Conservation (phyloP, 2,888 invertebrate genomes). For the Crioceris asparagi region DNA sequence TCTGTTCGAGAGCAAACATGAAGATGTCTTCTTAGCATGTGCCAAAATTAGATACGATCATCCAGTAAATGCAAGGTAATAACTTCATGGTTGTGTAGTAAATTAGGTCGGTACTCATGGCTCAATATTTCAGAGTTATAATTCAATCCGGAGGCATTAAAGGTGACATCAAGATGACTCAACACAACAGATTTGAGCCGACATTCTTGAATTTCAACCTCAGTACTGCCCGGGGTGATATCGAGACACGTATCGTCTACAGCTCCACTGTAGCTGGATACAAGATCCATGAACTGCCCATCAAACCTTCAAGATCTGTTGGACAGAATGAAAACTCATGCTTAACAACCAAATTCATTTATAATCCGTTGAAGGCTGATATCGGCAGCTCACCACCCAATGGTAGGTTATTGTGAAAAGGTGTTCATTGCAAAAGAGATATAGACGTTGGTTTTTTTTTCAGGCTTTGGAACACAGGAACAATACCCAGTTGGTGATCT, state of each 20-base stretch:
- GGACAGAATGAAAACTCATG: slow-evolving; percentile 46
- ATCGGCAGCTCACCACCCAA: slow-evolving; percentile 52
- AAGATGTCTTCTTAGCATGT: slow-evolving; percentile 70
- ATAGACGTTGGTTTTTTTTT: slow-evolving; percentile 12
- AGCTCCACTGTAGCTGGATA: slow-evolving; percentile 63
- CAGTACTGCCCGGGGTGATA: slow-evolving; percentile 51
- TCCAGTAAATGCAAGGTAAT: slow-evolving; percentile 61
- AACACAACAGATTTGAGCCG: slow-evolving; percentile 74
- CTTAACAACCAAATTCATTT: slow-evolving; percentile 59
- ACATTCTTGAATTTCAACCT: slow-evolving; percentile 68
- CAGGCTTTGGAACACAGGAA: slow-evolving; percentile 73
- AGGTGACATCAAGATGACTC: slow-evolving; percentile 66
- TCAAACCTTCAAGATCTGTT: slow-evolving; percentile 43
- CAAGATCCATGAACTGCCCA: slow-evolving; percentile 61
- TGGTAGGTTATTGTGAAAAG: slow-evolving; percentile 37
- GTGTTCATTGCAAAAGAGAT: not conserved
- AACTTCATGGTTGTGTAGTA: not conserved
- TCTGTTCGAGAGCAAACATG: slow-evolving; percentile 64
- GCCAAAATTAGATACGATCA: slow-evolving; percentile 64
- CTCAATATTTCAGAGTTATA: slow-evolving; percentile 53
- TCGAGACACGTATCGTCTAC: slow-evolving; percentile 61
- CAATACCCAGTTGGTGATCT: slow-evolving; percentile 85
- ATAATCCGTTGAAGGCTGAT: slow-evolving; percentile 60
- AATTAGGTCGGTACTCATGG: not conserved
- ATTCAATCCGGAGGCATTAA: slow-evolving; percentile 70